phyloP scores from a whole-genome alignment of 2,113 vertebrate genomes.

The Notechis scutatus region DNA sequence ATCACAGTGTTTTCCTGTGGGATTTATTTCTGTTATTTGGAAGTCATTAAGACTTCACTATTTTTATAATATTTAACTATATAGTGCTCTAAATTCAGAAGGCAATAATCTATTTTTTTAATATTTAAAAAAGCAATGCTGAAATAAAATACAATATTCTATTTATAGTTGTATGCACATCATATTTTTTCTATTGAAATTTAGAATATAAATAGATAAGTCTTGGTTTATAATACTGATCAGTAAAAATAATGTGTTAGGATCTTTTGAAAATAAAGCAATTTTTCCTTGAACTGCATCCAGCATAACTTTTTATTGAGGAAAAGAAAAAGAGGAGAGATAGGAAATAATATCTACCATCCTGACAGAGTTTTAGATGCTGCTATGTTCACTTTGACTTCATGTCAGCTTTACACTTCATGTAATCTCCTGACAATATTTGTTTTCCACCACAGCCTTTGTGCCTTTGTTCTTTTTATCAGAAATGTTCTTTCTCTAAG shows the following conservation, averaged over 20 bases:
- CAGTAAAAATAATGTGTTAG: not conserved
- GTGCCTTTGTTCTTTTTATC: slow-evolving; percentile 36
- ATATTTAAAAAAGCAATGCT: not conserved
- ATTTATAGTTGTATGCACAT: not conserved
- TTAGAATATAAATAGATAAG: not conserved
- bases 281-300: slow-evolving; percentile 7
- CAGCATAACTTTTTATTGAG: slow-evolving; percentile 22
- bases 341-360: slow-evolving; percentile 34
- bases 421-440: not conserved
- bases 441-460: not conserved
- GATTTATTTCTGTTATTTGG: not conserved
- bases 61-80: not conserved
- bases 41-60: not conserved
- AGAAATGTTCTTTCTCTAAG: slow-evolving; percentile 26
- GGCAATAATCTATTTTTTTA: not conserved
- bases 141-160: not conserved
- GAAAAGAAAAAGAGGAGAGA: not conserved
- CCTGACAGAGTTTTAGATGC: not conserved
- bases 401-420: slow-evolving; percentile 17
- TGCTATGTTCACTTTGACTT: slow-evolving; percentile 22
- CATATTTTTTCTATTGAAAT: not conserved
- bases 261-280: not conserved
- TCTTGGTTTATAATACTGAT: not conserved
- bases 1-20: not conserved
- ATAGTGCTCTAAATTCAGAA: not conserved